These are phyloP conservation scores for Anoplius nigerrimus DNA, from an alignment of 2,888 invertebrate species.

Conservation along the genomic window DNA sequence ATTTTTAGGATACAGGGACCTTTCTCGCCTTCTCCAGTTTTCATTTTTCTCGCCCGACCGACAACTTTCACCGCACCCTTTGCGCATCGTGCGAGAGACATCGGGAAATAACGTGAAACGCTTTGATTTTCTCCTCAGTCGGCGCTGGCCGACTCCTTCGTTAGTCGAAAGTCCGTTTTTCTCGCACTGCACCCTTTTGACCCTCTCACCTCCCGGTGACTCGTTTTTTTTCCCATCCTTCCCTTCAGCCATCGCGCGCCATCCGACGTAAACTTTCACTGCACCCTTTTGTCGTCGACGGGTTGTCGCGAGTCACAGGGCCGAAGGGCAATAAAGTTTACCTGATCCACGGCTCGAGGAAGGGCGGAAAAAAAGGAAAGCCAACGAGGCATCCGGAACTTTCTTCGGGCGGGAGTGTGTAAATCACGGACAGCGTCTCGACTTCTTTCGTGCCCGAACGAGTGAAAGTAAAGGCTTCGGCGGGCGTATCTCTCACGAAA, in stretches of 20 bases:
- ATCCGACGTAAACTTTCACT: conserved; percentile 61
- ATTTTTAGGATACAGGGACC: neutral
- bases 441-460: conserved; percentile 27
- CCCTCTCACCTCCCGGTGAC: conserved; percentile 18
- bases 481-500: conserved; percentile 45
- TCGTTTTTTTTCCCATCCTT: conserved; percentile 41
- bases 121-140: neutral
- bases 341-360: conserved; percentile 43
- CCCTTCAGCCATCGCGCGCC: no score
- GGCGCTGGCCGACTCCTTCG: neutral
- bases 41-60: no score
- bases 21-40: neutral
- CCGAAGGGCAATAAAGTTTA: conserved; percentile 57
- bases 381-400: conserved; percentile 39
- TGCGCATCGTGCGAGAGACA: neutral
- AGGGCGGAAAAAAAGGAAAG: conserved; percentile 17
- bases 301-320: conserved; percentile 23
- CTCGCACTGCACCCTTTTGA: conserved; percentile 17
- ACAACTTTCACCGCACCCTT: neutral
- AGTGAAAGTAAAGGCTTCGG: conserved; percentile 70
- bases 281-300: conserved; percentile 51
- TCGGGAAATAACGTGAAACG: neutral
- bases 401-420: conserved; percentile 47
- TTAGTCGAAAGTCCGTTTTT: neutral
- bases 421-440: conserved; percentile 53